phyloP scores from a whole-genome alignment of 2,888 invertebrate species.

The Adelphocoris suturalis region DNA sequence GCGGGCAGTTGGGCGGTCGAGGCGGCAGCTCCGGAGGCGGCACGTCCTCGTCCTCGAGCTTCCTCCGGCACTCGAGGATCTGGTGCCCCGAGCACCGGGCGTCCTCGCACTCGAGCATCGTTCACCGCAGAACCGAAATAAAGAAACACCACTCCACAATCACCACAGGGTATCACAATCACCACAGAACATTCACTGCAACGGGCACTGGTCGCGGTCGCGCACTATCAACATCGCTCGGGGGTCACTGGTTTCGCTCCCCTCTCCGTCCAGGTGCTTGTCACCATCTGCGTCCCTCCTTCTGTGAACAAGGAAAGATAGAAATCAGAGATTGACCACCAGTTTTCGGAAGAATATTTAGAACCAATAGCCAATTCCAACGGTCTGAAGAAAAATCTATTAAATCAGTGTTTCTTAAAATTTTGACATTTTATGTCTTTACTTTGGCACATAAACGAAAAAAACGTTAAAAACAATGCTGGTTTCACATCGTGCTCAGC shows the following conservation, averaged over 20 bases:
- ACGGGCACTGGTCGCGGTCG: slow-evolving; percentile 31
- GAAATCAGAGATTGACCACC: background rate
- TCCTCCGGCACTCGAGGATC: slow-evolving; percentile 69
- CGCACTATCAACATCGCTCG: background rate
- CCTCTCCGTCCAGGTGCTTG: slow-evolving; percentile 15
- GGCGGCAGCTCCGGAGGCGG: slow-evolving; percentile 81
- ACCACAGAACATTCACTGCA: background rate
- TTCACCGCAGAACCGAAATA: background rate
- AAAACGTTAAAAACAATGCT: no score
- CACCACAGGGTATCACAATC: background rate
- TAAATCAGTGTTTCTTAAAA: no score
- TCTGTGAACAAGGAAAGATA: slow-evolving; percentile 32
- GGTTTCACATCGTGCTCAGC: no score
- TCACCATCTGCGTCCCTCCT: slow-evolving; percentile 41
- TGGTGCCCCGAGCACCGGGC: slow-evolving; percentile 66
- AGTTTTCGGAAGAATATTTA: background rate
- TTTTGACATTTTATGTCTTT: no score
- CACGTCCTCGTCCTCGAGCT: slow-evolving; percentile 73
- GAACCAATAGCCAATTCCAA: background rate
- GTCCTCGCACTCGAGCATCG: slow-evolving; percentile 69
- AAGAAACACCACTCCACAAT: background rate
- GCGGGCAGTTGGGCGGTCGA: slow-evolving; percentile 80
- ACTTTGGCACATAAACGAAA: no score
- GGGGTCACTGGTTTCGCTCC: background rate
- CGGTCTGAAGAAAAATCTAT: background rate